These are phyloP conservation scores for Drosophila mayri DNA, from an alignment of 1,140 invertebrate species.

Conservation along the genomic window DNA sequence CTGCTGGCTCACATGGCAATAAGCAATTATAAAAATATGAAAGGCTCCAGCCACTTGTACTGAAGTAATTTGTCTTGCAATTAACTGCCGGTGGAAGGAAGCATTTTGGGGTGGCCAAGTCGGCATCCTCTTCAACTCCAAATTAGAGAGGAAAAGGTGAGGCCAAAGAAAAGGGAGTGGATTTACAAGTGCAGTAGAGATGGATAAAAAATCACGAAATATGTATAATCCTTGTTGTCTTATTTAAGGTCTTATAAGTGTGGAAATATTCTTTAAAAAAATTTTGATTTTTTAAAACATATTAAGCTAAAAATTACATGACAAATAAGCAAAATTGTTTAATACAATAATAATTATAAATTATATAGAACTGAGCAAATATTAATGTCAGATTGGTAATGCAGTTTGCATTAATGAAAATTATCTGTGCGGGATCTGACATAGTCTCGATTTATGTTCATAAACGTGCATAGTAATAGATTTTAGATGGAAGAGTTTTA, in stretches of 20 bases:
- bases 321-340: too few species aligned
- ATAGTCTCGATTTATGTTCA: too few species aligned
- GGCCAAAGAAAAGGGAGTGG: background rate
- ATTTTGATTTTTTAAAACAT: too few species aligned
- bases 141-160: background rate
- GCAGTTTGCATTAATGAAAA: too few species aligned
- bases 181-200: slow-evolving; percentile 10
- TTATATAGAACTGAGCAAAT: too few species aligned
- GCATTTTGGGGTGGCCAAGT: slow-evolving; percentile 35
- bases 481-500: too few species aligned
- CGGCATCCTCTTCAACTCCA: slow-evolving; percentile 13
- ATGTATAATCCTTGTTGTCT: background rate
- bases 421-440: too few species aligned
- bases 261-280: too few species aligned
- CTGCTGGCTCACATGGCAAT: slow-evolving; percentile 33
- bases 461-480: too few species aligned
- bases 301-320: too few species aligned
- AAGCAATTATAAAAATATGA: slow-evolving; percentile 62
- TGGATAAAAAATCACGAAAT: slow-evolving; percentile 18
- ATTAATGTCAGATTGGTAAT: too few species aligned
- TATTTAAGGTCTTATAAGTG: background rate
- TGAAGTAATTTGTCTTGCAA: slow-evolving; percentile 73
- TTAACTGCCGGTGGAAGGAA: slow-evolving; percentile 59
- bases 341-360: too few species aligned
- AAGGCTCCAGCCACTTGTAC: slow-evolving; percentile 58